These are phyloP conservation scores for Lepus oiostolus DNA, from an alignment of 2,797 vertebrate genomes.

Conservation along the genomic window DNA sequence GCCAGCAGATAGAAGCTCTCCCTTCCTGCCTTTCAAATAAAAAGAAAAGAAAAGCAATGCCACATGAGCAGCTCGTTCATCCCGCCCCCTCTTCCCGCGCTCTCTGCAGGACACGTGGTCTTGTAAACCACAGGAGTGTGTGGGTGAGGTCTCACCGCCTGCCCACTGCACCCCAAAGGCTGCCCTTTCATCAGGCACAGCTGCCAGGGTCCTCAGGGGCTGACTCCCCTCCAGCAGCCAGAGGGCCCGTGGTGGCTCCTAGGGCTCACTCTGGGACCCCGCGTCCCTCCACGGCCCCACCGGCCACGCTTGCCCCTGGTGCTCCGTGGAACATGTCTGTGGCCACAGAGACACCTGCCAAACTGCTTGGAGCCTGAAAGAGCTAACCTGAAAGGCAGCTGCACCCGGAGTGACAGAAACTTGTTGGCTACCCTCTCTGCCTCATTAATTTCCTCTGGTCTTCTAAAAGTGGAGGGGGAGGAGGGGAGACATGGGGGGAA, in stretches of 20 bases:
- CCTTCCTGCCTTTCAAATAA: too few species aligned
- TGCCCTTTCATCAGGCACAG: neutral
- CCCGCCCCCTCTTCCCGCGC: neutral
- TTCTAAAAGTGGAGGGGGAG: conserved; percentile 69
- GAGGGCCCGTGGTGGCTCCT: neutral
- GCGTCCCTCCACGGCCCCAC: neutral
- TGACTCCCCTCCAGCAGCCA: neutral
- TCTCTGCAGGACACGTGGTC: neutral
- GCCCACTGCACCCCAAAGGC: neutral
- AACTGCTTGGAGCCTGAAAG: conserved; percentile 77
- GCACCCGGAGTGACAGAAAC: conserved; percentile 66
- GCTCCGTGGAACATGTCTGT: conserved; percentile 26
- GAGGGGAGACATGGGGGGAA: too few species aligned
- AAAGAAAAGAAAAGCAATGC: neutral
- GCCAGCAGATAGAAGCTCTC: too few species aligned
- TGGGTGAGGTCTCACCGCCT: neutral
- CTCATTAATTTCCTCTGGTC: conserved; percentile 78
- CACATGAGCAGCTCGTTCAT: neutral
- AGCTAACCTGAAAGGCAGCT: conserved; percentile 70
- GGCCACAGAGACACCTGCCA: conserved; percentile 67
- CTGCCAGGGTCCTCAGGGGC: neutral
- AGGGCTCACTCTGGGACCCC: accelerated
- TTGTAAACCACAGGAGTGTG: neutral
- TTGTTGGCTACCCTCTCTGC: conserved; percentile 60
- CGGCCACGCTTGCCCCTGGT: conserved; percentile 61